Evolutionary conservation across 2,113 vertebrate genomes (phyloP).

Genomic region (Hoplias malabaricus): DNA sequence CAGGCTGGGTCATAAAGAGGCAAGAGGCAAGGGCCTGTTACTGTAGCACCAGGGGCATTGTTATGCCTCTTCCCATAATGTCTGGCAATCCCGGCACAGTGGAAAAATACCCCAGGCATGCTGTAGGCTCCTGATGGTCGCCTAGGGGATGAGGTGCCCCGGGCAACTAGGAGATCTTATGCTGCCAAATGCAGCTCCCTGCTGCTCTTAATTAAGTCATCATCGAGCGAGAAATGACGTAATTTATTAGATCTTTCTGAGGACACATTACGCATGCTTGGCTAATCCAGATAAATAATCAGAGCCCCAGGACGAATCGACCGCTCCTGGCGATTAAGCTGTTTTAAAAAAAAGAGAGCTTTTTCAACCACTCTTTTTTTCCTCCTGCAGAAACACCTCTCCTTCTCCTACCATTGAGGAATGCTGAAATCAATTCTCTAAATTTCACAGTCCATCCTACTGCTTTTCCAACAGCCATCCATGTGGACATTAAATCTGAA

Average conservation of each 20-base stretch:
- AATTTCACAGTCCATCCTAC: not conserved
- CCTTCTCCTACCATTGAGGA: not conserved
- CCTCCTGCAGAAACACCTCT: not conserved
- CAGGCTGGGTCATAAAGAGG: not conserved
- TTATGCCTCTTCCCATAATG: not conserved
- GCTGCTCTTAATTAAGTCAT: conserved; percentile 17
- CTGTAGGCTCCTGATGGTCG: not conserved
- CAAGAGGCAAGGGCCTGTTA: not conserved
- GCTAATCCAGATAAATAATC: not conserved
- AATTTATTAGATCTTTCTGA: conserved; percentile 2
- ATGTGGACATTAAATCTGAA: not conserved
- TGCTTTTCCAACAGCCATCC: not conserved
- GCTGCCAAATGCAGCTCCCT: not conserved
- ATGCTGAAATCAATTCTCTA: not conserved
- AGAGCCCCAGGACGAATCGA: not conserved
- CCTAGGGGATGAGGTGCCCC: not conserved
- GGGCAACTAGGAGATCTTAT: not conserved
- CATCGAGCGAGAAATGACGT: conserved; percentile 3
- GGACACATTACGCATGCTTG: conserved; percentile 9
- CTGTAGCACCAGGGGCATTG: not conserved
- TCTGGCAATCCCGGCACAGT: not conserved
- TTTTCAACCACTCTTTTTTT: not conserved
- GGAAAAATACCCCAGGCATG: not conserved
- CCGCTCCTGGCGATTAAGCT: no score
- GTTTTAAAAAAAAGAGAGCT: not conserved